These are phyloP conservation scores for Carabus problematicus DNA, from an alignment of 2,888 invertebrate species.

Conservation along the genomic window DNA sequence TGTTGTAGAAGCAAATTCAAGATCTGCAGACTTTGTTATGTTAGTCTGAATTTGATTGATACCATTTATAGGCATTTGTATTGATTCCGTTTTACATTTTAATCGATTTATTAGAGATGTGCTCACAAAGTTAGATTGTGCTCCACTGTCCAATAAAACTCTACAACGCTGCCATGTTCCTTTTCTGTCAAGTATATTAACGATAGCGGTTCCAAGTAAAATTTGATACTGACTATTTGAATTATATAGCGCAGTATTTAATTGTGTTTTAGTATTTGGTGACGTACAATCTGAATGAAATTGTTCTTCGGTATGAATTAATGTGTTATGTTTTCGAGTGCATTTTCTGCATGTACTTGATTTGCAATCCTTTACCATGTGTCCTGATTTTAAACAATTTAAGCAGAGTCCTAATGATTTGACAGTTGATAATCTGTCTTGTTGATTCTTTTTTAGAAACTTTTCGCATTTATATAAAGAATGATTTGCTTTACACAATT, in stretches of 20 bases:
- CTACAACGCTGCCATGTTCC: background rate
- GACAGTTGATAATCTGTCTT: too few relatives aligned
- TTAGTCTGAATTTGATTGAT: background rate
- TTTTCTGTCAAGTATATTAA: background rate
- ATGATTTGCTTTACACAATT: too few relatives aligned
- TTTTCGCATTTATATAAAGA: too few relatives aligned
- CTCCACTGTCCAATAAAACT: conserved; percentile 10
- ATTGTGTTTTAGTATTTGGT: too few relatives aligned
- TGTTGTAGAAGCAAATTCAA: background rate
- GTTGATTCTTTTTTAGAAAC: too few relatives aligned
- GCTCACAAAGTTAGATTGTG: conserved; percentile 11
- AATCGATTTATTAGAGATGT: background rate
- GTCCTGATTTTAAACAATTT: too few relatives aligned
- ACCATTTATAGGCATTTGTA: background rate
- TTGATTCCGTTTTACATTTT: background rate
- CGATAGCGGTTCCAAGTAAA: background rate
- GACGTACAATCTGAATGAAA: too few relatives aligned
- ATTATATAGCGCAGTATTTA: too few relatives aligned
- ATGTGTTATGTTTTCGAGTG: too few relatives aligned
- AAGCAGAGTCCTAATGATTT: too few relatives aligned
- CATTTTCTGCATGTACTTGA: background rate
- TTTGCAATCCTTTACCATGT: too few relatives aligned
- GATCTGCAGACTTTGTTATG: background rate
- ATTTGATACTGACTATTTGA: background rate
- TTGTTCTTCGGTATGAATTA: too few relatives aligned